phyloP scores from a whole-genome alignment of 2,113 vertebrate species.

The Plotosus lineatus region DNA sequence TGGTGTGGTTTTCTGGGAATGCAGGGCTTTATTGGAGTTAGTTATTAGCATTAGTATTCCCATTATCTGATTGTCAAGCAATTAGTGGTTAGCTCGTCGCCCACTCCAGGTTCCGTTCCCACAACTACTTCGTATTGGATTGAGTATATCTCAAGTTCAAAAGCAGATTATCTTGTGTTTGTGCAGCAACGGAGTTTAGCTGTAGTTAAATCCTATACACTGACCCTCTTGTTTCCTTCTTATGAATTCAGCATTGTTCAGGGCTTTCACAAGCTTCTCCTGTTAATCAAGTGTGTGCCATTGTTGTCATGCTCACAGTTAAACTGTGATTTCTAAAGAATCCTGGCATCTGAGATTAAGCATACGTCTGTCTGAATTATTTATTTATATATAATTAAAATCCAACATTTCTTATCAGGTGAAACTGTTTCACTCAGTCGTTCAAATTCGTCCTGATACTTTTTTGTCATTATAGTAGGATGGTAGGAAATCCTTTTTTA shows the following conservation, averaged over 20 bases:
- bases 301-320: slow-evolving; percentile 1
- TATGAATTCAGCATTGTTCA: slow-evolving; percentile 25
- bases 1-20: neutral
- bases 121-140: slow-evolving; percentile 66
- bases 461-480: neutral
- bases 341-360: neutral
- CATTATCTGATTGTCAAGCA: slow-evolving; percentile 55
- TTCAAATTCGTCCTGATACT: neutral
- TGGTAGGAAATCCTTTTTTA: neutral
- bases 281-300: neutral
- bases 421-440: neutral
- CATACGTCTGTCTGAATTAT: neutral
- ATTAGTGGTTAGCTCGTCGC: slow-evolving; percentile 53
- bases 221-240: slow-evolving; percentile 46
- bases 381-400: neutral
- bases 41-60: slow-evolving; percentile 51
- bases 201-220: slow-evolving; percentile 54
- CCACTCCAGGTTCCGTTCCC: slow-evolving; percentile 68
- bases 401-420: neutral
- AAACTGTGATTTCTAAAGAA: slow-evolving; percentile 14
- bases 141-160: slow-evolving; percentile 67
- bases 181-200: slow-evolving; percentile 57
- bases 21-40: slow-evolving; percentile 13
- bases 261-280: slow-evolving; percentile 1
- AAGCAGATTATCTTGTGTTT: slow-evolving; percentile 70